Evolutionary conservation across 2,113 vertebrate genomes (phyloP), one percentile per base, ranked within the genome.

Genomic region (Ranitomeya variabilis): DNA sequence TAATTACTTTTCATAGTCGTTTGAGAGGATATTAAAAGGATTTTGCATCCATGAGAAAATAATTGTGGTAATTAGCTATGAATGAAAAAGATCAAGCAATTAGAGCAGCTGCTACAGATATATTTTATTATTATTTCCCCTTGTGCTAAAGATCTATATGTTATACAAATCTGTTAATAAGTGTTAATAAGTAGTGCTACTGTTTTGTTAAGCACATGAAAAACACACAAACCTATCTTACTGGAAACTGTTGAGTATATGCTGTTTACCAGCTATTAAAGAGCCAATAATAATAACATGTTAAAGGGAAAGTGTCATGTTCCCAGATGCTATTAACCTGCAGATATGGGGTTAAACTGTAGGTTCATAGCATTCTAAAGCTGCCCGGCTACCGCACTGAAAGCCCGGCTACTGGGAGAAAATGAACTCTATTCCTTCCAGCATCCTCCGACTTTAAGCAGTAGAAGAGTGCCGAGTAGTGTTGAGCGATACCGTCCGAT

Each of bases 31-130:
- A 85, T 91, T 83, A 91, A 91, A 91, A 80, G 0, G 0, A 78
- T 90, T 77, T 74, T 82, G 79, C 57, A 77, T 69, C 89, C 59
- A 52, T 55, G 85, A 73, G 60, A 54, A 67, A 87, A 89, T 55
- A 55, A 80, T 88, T 89, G 62, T 45, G 74, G 67, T 91, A 92
- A 93, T 93, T 92, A 92, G 92, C 90, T 91, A 88, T 90, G 89
- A 91, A 89, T 91, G 90, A 91, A 89, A 90, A 85, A 89, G 90
- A 92, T 91, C 87, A 91, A 89, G 90, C 90, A 90, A 90, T 93
- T 91, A 91, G 89, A 90, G 90, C 89, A 92, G 73, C 31, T 90
- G 83, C 91, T 90, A 89, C 59, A 85, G 89, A 55, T 84, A 67
- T 64, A 57, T 80, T 91, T 78, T 90, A 71, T 84, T 52, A 64